phyloP scores from a whole-genome alignment of 2,888 invertebrate species.

The Megalurothrips usitatus region DNA sequence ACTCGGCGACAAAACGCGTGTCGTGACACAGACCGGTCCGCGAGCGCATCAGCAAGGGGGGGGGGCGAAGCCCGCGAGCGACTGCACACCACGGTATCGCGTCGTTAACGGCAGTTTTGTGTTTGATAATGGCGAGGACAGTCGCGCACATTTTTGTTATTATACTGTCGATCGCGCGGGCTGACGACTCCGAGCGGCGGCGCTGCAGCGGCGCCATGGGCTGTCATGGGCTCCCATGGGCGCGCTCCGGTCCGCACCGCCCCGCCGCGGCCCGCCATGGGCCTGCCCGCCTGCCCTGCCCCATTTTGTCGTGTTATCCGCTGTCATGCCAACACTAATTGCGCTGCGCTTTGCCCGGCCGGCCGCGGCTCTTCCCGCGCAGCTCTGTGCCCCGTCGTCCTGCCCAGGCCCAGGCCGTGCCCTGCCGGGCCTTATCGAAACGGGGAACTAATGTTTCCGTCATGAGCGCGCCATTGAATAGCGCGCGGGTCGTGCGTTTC shows the following conservation, averaged over 20 bases:
- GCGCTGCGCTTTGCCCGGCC: background rate
- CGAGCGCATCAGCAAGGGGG: background rate
- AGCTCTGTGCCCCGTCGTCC: background rate
- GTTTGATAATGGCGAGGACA: constrained; percentile 11
- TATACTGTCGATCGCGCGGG: constrained; percentile 12
- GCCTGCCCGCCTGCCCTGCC: background rate
- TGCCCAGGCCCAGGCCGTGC: background rate
- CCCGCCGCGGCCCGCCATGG: background rate
- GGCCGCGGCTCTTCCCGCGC: background rate
- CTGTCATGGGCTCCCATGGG: too few relatives aligned
- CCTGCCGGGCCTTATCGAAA: constrained; percentile 4
- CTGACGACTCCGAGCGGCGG: background rate
- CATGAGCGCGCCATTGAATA: constrained; percentile 15
- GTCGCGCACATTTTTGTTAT: constrained; percentile 2
- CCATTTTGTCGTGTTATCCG: background rate
- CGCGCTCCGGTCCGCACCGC: background rate
- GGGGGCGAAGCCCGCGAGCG: background rate
- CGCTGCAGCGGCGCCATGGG: too few relatives aligned
- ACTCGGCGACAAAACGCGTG: too few relatives aligned
- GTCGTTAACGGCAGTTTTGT: constrained; percentile 16
- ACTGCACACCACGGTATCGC: background rate
- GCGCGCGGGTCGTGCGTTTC: constrained; percentile 5
- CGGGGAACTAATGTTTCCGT: constrained; percentile 26
- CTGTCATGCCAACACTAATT: constrained; percentile 19
- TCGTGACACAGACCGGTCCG: background rate